These are phyloP conservation scores for Rambutsinella grinnellia DNA, from an alignment of 2,888 invertebrate species.

Conservation along the genomic window DNA sequence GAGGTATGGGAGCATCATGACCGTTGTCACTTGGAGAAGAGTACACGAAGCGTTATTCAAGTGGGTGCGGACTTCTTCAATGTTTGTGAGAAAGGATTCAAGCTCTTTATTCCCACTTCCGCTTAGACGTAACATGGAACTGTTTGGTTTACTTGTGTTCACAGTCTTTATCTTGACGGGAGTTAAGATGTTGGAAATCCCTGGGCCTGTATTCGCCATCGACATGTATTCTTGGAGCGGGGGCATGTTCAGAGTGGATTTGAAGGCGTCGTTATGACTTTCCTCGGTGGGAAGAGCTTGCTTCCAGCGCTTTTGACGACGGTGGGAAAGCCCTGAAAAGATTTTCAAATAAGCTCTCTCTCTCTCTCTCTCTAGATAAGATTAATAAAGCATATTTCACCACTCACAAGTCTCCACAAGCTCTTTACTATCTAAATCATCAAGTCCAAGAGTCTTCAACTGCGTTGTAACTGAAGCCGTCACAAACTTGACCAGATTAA, in stretches of 20 bases:
- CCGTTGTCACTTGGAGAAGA: constrained; percentile 33
- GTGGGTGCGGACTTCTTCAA: constrained; percentile 31
- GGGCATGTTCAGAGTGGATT: no score
- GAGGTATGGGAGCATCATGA: constrained; percentile 53
- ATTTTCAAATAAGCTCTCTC: no score
- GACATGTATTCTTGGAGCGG: no score
- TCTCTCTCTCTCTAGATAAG: no score
- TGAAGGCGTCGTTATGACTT: no score
- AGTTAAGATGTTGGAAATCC: no score
- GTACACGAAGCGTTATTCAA: constrained; percentile 54
- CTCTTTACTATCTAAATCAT: constrained; percentile 48
- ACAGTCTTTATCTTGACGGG: constrained; percentile 3
- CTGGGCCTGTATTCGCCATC: no score
- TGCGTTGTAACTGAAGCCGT: constrained; percentile 23
- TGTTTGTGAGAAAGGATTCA: constrained; percentile 12
- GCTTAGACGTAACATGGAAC: constrained; percentile 30
- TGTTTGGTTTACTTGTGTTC: constrained; percentile 43
- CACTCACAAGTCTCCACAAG: constrained; percentile 47
- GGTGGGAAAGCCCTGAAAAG: constrained; percentile 34
- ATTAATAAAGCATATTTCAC: no score
- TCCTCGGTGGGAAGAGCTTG: constrained; percentile 7
- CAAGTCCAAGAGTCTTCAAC: constrained; percentile 37
- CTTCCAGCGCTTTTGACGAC: constrained; percentile 35
- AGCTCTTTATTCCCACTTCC: constrained; percentile 20
- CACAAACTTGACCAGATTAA: constrained; percentile 25